Percentiles rank a stretch among this genome's conserved stretches.
These are phyloP conservation scores for Stomatorhinus walkeri DNA, from an alignment of 2,797 vertebrate genomes.

Conservation along the genomic window DNA sequence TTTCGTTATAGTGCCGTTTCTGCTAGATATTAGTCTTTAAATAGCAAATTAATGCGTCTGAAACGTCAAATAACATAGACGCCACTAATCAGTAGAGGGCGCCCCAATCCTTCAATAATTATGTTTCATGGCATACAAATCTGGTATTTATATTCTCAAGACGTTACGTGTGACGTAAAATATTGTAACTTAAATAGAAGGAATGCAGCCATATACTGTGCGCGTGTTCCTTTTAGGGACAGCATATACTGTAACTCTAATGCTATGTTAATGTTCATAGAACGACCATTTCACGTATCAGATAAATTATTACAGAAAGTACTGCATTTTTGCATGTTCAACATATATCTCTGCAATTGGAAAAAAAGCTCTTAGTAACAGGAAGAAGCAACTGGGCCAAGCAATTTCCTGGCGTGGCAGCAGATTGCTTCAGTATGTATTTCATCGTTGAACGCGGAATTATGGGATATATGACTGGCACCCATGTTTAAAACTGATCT, in stretches of 20 bases:
- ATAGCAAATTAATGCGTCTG: not conserved
- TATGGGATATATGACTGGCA: not conserved
- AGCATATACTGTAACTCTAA: not conserved
- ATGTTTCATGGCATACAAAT: not conserved
- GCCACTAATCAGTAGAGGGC: conserved; percentile 18
- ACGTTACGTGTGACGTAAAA: conserved; percentile 5
- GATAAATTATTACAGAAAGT: not conserved
- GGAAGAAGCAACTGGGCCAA: not conserved
- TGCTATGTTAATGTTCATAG: not conserved
- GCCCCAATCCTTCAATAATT: conserved; percentile 1
- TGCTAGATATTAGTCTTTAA: not conserved
- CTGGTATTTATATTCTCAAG: not conserved
- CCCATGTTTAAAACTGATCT: not conserved
- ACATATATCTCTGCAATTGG: not conserved
- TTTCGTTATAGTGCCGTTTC: not conserved
- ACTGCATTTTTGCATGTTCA: not conserved
- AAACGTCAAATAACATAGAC: not conserved
- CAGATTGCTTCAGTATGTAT: not conserved
- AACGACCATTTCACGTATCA: not conserved
- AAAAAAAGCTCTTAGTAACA: not conserved
- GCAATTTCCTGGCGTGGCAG: not conserved
- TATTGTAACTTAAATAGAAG: not conserved
- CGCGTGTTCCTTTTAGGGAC: not conserved
- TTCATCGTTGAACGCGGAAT: not conserved
- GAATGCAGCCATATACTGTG: not conserved